These are phyloP conservation scores for Simalia tracyae DNA, from an alignment of 2,797 vertebrate genomes.

Conservation along the genomic window DNA sequence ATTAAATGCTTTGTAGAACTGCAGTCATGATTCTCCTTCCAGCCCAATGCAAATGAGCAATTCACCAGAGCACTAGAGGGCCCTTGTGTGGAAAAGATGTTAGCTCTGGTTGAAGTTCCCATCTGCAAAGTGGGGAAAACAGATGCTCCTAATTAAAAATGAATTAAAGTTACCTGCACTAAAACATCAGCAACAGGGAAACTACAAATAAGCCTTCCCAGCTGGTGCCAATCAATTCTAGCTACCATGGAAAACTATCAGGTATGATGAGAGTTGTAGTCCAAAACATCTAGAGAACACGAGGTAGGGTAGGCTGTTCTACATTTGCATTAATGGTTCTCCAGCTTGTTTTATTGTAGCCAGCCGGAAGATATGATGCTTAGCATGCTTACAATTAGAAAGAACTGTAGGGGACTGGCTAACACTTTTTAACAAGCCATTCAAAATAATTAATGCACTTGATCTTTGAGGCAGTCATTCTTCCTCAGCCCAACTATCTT, in stretches of 20 bases:
- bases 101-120: not conserved
- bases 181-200: not conserved
- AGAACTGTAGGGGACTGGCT: not conserved
- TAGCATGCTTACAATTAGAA: not conserved
- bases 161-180: not conserved
- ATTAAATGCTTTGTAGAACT: not conserved
- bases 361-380: not conserved
- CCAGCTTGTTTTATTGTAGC: not conserved
- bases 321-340: not conserved
- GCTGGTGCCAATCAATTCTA: not conserved
- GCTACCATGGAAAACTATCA: not conserved
- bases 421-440: not conserved
- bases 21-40: not conserved
- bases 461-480: not conserved
- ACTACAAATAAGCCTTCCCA: not conserved
- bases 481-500: not conserved
- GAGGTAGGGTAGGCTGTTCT: not conserved
- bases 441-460: not conserved
- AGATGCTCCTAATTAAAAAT: not conserved
- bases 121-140: not conserved
- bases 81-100: not conserved
- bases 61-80: not conserved
- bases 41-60: not conserved
- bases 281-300: not conserved
- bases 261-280: not conserved